Percentiles rank a stretch among this genome's conserved stretches.
Evolutionary conservation across 2,797 vertebrate species (phyloP).

Genomic region (Clarias platycephalus): DNA sequence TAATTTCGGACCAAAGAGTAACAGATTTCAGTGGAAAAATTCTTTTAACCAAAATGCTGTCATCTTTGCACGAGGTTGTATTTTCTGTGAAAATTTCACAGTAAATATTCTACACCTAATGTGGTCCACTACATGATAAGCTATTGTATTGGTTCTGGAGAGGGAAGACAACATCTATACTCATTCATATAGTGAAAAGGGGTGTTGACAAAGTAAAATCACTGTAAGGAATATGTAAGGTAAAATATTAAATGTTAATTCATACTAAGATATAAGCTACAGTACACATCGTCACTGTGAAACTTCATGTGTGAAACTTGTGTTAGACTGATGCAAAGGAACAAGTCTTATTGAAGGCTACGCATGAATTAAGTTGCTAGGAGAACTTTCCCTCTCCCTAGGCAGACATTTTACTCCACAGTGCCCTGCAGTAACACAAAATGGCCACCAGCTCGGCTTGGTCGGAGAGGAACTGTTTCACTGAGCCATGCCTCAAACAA

Average conservation of each 20-base stretch:
- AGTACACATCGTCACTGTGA: neutral
- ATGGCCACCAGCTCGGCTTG: constrained; percentile 51
- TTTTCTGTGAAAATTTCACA: neutral
- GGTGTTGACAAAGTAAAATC: neutral
- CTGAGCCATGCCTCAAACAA: neutral
- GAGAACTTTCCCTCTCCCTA: neutral
- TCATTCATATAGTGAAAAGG: neutral
- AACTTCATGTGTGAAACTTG: neutral
- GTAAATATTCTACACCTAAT: neutral
- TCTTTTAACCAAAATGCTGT: neutral
- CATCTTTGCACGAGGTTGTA: neutral
- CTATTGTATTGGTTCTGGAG: neutral
- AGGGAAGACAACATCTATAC: neutral
- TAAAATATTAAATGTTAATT: constrained; percentile 7
- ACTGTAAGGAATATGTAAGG: neutral
- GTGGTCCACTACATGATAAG: neutral
- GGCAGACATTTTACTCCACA: constrained; percentile 25
- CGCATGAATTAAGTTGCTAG: neutral
- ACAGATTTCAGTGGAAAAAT: neutral
- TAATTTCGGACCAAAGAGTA: neutral
- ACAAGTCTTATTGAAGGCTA: neutral
- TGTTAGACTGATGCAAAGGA: neutral
- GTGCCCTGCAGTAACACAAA: constrained; percentile 50
- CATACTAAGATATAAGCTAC: neutral
- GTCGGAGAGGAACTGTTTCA: constrained; percentile 9